Evolutionary conservation across 2,888 invertebrate genomes (phyloP).

Genomic region (Siphonodentalium dalli): DNA sequence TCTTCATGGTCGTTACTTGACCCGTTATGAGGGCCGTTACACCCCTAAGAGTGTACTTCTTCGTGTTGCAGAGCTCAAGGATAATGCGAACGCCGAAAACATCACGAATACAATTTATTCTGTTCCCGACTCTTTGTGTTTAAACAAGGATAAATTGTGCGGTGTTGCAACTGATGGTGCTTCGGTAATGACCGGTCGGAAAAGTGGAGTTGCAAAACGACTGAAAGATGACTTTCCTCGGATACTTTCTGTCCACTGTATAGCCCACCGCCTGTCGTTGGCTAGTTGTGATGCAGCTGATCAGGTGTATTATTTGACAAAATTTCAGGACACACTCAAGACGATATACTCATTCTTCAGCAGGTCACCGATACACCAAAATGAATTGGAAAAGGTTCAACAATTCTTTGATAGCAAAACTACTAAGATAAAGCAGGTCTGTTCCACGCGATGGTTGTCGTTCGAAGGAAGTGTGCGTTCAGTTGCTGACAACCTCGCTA

Average conservation of each 20-base stretch:
- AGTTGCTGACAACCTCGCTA: slow-evolving; percentile 11
- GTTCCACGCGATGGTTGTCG: slow-evolving; percentile 18
- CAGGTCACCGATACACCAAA: slow-evolving; percentile 21
- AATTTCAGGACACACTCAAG: slow-evolving; percentile 28
- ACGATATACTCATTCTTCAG: slow-evolving; percentile 24
- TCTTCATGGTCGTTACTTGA: too few species aligned
- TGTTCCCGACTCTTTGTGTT: too few species aligned
- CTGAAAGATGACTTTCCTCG: slow-evolving; percentile 19
- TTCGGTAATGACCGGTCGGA: slow-evolving; percentile 25
- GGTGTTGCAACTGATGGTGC: slow-evolving; percentile 28
- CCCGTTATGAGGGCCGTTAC: too few species aligned
- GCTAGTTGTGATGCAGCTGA: slow-evolving; percentile 26
- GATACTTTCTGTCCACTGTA: slow-evolving; percentile 28
- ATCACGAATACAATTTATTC: too few species aligned
- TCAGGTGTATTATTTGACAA: slow-evolving; percentile 24
- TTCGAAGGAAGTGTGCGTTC: slow-evolving; percentile 21
- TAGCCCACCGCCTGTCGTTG: slow-evolving; percentile 26
- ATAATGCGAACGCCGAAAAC: too few species aligned
- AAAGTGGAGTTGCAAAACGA: slow-evolving; percentile 26
- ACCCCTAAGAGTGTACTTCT: too few species aligned
- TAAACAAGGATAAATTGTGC: slow-evolving; percentile 13
- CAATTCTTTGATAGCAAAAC: neutral
- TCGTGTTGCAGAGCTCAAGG: too few species aligned
- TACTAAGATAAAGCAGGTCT: slow-evolving; percentile 15
- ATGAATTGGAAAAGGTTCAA: slow-evolving; percentile 7